Conservation (phyloP, 2,797 vertebrate genomes). For the Champsocephalus gunnari region DNA sequence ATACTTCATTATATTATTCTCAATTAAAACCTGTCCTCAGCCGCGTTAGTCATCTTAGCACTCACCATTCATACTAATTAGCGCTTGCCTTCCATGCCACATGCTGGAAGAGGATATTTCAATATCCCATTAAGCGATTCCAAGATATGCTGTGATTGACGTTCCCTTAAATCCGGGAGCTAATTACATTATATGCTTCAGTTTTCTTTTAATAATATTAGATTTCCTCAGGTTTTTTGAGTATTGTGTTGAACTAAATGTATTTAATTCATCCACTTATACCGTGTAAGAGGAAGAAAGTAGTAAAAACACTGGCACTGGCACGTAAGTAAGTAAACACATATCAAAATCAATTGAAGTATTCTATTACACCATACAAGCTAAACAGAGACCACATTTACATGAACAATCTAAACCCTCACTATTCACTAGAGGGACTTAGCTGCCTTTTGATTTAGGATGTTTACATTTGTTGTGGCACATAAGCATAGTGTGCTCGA, state of each 20-base stretch:
- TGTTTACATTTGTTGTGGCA: slow-evolving; percentile 14
- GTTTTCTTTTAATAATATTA: slow-evolving; percentile 78
- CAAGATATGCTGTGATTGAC: slow-evolving; percentile 86
- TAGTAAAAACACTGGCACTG: slow-evolving; percentile 17
- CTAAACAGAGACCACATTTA: neutral
- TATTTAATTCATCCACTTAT: slow-evolving; percentile 45
- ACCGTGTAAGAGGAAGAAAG: slow-evolving; percentile 2
- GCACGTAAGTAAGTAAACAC: neutral
- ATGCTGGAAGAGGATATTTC: slow-evolving; percentile 85
- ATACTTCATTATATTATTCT: slow-evolving; percentile 87
- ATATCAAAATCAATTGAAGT: neutral
- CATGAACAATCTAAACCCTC: neutral
- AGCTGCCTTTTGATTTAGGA: neutral
- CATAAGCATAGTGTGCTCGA: slow-evolving; percentile 27
- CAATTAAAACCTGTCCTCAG: slow-evolving; percentile 87
- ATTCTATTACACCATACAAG: neutral
- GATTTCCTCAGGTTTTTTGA: slow-evolving; percentile 58
- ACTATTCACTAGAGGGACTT: neutral
- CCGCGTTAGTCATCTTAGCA: slow-evolving; percentile 87
- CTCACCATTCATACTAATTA: slow-evolving; percentile 88
- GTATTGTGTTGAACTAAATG: slow-evolving; percentile 56
- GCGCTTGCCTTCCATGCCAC: slow-evolving; percentile 78
- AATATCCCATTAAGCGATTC: slow-evolving; percentile 87
- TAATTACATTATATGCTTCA: slow-evolving; percentile 86
- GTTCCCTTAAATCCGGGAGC: slow-evolving; percentile 80